These are phyloP conservation scores for Meteorus colon DNA, from an alignment of 2,888 invertebrate genomes.

Conservation along the genomic window DNA sequence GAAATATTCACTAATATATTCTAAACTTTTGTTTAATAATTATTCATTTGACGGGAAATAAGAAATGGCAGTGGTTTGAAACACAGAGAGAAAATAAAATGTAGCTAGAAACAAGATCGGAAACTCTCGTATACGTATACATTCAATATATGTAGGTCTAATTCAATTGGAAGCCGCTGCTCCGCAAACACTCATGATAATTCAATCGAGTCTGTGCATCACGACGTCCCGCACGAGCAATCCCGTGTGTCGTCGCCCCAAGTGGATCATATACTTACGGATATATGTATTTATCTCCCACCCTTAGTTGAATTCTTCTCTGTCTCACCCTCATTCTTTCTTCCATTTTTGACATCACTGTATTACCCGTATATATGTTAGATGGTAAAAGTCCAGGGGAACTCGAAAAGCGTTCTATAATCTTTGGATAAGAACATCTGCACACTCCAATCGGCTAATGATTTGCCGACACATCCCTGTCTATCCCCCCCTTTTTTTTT, in stretches of 20 bases:
- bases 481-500: slow-evolving; percentile 1
- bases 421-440: slow-evolving; percentile 71
- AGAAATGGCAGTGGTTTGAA: too few species aligned
- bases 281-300: slow-evolving; percentile 41
- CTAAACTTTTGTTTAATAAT: too few species aligned
- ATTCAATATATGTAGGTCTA: slow-evolving; percentile 56
- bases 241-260: slow-evolving; percentile 47
- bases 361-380: slow-evolving; percentile 13
- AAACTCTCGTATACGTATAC: slow-evolving; percentile 4
- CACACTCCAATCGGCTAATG: slow-evolving; percentile 71
- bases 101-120: neutral
- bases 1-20: too few species aligned
- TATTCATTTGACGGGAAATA: too few species aligned
- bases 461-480: slow-evolving; percentile 53
- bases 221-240: slow-evolving; percentile 38
- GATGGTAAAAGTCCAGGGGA: slow-evolving; percentile 4
- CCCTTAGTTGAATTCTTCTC: slow-evolving; percentile 4
- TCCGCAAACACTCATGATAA: slow-evolving; percentile 74
- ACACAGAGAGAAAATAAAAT: neutral
- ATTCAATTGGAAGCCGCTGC: slow-evolving; percentile 72
- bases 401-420: slow-evolving; percentile 64
- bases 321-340: too few species aligned
- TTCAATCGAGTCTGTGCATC: slow-evolving; percentile 66
- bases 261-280: slow-evolving; percentile 47
- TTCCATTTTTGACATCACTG: too few species aligned